Evolutionary conservation across 2,797 vertebrate genomes (phyloP).

Genomic region (Propithecus perrieri): DNA sequence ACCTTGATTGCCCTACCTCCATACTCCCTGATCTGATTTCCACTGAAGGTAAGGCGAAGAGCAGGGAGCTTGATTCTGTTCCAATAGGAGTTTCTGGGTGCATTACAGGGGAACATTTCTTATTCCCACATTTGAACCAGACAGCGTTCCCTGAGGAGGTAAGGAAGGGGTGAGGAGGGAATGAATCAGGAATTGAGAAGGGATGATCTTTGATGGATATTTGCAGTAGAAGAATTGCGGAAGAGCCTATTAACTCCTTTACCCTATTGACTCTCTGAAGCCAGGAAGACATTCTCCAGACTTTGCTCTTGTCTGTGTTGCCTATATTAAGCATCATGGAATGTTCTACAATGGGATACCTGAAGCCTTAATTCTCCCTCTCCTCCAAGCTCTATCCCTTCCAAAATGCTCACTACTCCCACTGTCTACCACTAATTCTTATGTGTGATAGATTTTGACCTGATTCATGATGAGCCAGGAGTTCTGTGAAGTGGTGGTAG

Average conservation of each 20-base stretch:
- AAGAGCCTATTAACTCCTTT: neutral
- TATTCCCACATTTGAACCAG: neutral
- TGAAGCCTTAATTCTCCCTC: neutral
- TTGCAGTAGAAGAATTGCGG: neutral
- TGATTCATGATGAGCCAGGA: neutral
- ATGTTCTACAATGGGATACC: neutral
- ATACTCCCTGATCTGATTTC: neutral
- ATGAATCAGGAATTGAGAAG: neutral
- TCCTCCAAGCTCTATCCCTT: neutral
- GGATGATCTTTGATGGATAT: neutral
- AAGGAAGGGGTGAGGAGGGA: neutral
- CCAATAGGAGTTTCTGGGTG: neutral
- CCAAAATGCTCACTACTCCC: neutral
- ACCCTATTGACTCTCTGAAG: neutral
- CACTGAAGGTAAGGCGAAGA: neutral
- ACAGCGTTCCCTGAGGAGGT: neutral
- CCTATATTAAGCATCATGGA: neutral
- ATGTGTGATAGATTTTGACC: neutral
- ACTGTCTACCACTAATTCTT: neutral
- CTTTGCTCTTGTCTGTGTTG: neutral
- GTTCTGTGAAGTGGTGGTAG: neutral
- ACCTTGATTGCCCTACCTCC: neutral
- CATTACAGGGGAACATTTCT: neutral
- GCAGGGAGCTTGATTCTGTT: neutral
- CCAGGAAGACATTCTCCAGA: neutral